Base-by-base conservation (phyloP, 2,888 invertebrate genomes). In the Caenorhabditis sp. region DNA sequence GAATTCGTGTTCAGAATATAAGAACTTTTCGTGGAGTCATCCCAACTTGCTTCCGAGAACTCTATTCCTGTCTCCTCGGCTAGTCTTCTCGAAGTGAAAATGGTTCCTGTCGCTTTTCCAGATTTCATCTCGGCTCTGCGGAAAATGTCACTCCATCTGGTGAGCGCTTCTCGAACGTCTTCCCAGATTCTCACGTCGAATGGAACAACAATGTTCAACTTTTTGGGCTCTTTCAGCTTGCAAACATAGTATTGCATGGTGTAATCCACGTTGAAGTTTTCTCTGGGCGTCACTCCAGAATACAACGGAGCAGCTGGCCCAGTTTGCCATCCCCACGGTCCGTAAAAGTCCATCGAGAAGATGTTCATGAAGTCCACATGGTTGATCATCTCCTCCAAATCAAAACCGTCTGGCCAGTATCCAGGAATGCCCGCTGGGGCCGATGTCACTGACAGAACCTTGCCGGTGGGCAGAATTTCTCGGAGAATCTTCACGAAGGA, bases 281-380 rank as follows among this genome's bases (percentile, higher is more conserved):
- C 19, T n/a, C n/a, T 58, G 4, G 16, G n/a, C 3, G 6, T 7
- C 12, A n/a, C 16, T 31, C 58, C 58, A 58, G 8, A 5, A 24
- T 58, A 58, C 1, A 58, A 7, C 10, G 58, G 58, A 2, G 58
- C 58, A 2, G 58, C 31, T 7, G 58, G 58, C n/a, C 58, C 58
- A 10, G 31, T 58, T 58, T 24, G 3, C 16, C 10, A 5, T 16
- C 19, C 31, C 31, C 31, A n/a, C 14, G 58, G 58, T 31, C 31
- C 58, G 31, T 58, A 58, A 12, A n/a, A 58, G n/a, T 58, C 58
- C 58, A n/a, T 58, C 19, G 58, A 31, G 31, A 58, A 58, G 6
- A 58, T 31, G 31, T 58, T 58, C 3, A 58, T n/a, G 31, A 58
- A 58, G n/a, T 58, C 58, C n/a, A 58, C 58, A n/a, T 58, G 14